Base-by-base conservation (phyloP, 2,888 invertebrate species). In the Lepetodrilus schrolli region DNA sequence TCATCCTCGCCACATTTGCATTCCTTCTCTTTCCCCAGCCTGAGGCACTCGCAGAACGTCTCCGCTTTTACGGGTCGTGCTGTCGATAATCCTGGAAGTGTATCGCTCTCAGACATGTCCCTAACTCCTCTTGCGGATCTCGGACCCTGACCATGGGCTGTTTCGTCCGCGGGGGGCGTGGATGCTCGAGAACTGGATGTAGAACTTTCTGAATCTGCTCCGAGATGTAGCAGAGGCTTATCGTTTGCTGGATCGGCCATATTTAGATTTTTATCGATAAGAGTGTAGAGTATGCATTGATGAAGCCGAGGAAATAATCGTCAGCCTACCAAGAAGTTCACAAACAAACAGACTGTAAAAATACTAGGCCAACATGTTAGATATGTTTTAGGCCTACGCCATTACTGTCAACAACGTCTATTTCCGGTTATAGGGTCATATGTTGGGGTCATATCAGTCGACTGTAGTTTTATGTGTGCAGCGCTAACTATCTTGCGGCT, bases 1-100 rank as follows among this genome's bases (percentile, higher is more conserved):
- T 86, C 84, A 74, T 86, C 86, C 77, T 86, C 86, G 20, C 86
- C 86, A 78, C 86, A 86, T 65, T 76, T 74, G 68, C 86, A 86
- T 5, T 81, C 80, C 70, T 83, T 83, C 58, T 84, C 86, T 75
- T 75, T 80, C 10, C 83, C 82, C 43, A 76, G 78, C 71, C 83
- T 81, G 30, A 82, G 80, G 74, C 86, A 86, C 38, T 84, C 84
- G 80, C 86, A 86, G 72, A 83, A 86, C n/a, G 86, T 77, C 65
- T 86, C 84, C 10, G 83, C 83, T 74, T 83, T 83, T 4, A 81
- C 80, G 10, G 83, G 83, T 66, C 74, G 71, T 10, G 80, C 80
- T 43, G 68, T 47, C 13, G 68, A 47, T 10, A 68, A n/a, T 34
- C 30, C 58, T 1, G 30, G 0, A 4, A 3, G 4, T 5, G 20